Evolutionary conservation across 2,888 invertebrate species (phyloP).

Genomic region (Andrena haemorrhoa): DNA sequence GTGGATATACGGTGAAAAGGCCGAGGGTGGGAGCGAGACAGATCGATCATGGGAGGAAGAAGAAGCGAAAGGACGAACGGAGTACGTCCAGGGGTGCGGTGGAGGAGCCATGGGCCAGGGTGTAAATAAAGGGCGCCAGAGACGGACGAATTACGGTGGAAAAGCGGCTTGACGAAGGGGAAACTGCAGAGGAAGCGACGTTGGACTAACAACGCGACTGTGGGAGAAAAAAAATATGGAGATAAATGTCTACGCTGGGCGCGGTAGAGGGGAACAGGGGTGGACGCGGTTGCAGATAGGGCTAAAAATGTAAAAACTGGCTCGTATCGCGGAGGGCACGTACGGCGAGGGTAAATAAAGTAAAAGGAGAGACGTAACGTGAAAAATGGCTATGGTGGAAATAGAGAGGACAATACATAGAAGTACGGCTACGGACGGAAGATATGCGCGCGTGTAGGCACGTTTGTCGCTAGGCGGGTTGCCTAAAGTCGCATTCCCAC

Average conservation of each 20-base stretch:
- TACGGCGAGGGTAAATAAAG: neutral
- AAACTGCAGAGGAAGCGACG: constrained; percentile 7
- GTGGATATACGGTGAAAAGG: neutral
- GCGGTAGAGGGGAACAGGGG: neutral
- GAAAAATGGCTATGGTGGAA: constrained; percentile 20
- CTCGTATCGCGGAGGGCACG: neutral
- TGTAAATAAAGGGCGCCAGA: constrained; percentile 18
- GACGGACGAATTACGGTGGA: constrained; percentile 1
- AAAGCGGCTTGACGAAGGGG: neutral
- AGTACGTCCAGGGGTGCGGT: neutral
- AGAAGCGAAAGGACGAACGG: neutral
- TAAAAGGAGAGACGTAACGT: neutral
- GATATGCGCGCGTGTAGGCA: neutral
- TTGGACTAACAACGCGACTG: neutral
- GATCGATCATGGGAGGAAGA: constrained; percentile 23
- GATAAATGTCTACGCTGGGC: constrained; percentile 4
- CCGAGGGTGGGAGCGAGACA: constrained; percentile 23
- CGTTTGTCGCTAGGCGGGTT: neutral
- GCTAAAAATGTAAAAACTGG: neutral
- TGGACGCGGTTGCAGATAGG: neutral
- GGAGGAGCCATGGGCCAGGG: neutral
- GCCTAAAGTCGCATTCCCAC: neutral
- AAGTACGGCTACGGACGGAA: neutral
- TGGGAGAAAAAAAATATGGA: neutral
- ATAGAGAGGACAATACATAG: neutral